Percentiles rank a stretch among this genome's conserved stretches.
These are phyloP conservation scores for Athalia rosae DNA, from an alignment of 2,888 invertebrate species.

Conservation along the genomic window DNA sequence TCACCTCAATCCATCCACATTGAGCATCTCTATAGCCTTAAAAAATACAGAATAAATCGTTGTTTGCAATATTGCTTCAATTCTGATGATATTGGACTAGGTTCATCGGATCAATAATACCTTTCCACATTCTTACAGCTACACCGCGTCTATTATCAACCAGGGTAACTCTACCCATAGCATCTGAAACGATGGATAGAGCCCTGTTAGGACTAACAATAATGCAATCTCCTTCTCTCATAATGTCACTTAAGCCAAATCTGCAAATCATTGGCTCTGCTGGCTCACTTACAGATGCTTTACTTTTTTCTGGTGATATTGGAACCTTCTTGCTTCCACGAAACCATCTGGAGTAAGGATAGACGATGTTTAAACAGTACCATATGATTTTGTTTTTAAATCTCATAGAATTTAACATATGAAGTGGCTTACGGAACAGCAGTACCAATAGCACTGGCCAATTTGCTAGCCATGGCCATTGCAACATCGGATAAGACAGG, in stretches of 20 bases:
- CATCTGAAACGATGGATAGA: constrained; percentile 89
- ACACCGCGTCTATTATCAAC: constrained; percentile 88
- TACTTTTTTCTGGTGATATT: constrained; percentile 62
- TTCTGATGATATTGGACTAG: background rate
- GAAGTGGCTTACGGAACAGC: constrained; percentile 80
- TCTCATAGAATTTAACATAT: constrained; percentile 46
- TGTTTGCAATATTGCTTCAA: no score
- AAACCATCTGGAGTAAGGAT: constrained; percentile 74
- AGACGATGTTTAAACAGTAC: no score
- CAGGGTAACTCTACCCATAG: constrained; percentile 90
- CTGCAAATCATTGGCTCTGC: constrained; percentile 86
- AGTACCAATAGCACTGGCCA: constrained; percentile 80
- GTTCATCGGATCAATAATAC: constrained; percentile 55
- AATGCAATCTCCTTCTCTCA: constrained; percentile 85
- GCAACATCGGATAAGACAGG: constrained; percentile 94
- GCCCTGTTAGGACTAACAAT: constrained; percentile 86
- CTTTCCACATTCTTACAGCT: constrained; percentile 93
- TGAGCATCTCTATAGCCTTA: constrained; percentile 92
- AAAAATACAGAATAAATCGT: constrained; percentile 57
- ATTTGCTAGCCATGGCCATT: constrained; percentile 91
- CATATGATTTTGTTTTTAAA: no score
- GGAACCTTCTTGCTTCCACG: constrained; percentile 73
- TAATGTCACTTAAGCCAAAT: constrained; percentile 87
- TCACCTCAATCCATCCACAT: constrained; percentile 92
- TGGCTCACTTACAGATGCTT: constrained; percentile 71